Conservation (phyloP, 1,140 invertebrate species). For the Battus philenor region DNA sequence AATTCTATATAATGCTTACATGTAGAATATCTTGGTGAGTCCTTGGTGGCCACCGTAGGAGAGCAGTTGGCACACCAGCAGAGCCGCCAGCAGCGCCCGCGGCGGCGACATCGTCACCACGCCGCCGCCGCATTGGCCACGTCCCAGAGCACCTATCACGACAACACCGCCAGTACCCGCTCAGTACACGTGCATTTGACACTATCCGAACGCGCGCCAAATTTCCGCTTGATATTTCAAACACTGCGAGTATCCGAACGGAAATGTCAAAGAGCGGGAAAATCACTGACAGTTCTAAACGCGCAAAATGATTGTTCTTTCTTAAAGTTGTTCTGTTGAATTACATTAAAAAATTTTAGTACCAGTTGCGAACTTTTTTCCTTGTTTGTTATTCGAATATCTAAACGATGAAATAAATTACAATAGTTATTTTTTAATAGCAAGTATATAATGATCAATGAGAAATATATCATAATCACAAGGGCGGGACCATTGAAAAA, state of each 20-base stretch:
- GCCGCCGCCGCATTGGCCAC: slow-evolving; percentile 67
- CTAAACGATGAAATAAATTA: no score
- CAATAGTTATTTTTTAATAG: no score
- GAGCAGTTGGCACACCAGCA: slow-evolving; percentile 66
- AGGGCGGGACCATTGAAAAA: no score
- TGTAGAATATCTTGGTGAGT: slow-evolving; percentile 73
- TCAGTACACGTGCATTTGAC: background rate
- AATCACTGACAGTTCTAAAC: no score
- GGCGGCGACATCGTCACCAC: slow-evolving; percentile 64
- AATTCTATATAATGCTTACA: slow-evolving; percentile 49
- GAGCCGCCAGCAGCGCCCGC: slow-evolving; percentile 67
- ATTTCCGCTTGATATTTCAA: no score
- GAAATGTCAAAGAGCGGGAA: background rate
- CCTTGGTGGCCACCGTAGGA: slow-evolving; percentile 70
- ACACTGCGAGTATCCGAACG: background rate
- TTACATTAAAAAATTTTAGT: no score
- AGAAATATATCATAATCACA: no score
- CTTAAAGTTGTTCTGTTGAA: no score
- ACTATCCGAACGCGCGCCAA: background rate
- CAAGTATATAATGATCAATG: no score
- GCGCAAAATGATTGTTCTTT: no score
- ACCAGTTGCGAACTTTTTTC: no score
- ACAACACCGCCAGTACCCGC: slow-evolving; percentile 20
- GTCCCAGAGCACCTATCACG: slow-evolving; percentile 53
- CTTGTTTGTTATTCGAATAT: no score